Evolutionary conservation across 2,888 invertebrate genomes (phyloP).

Genomic region (Ornithoptera priamus): DNA sequence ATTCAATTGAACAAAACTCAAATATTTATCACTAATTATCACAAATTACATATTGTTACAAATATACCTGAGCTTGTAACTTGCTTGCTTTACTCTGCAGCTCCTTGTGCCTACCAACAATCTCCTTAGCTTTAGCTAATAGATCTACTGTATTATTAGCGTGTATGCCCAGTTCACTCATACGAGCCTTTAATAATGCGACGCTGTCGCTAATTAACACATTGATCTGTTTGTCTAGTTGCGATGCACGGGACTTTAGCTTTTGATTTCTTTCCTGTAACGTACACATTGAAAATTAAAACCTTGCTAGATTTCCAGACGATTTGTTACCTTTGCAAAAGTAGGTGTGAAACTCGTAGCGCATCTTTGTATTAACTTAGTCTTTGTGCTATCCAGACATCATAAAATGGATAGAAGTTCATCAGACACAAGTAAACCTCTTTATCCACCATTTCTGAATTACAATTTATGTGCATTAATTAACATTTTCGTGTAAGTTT

Average conservation of each 20-base stretch:
- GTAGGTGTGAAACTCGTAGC: constrained; percentile 21
- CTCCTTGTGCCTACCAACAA: constrained; percentile 95
- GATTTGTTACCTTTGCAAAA: constrained; percentile 24
- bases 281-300: constrained; percentile 25
- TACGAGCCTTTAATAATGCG: constrained; percentile 90
- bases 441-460: constrained; percentile 27
- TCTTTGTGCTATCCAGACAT: constrained; percentile 15
- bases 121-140: constrained; percentile 92
- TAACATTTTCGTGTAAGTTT: constrained; percentile 7
- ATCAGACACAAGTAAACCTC: constrained; percentile 18
- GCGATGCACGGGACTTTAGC: constrained; percentile 90
- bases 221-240: constrained; percentile 95
- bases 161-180: constrained; percentile 95
- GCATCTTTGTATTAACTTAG: constrained; percentile 15
- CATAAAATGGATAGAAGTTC: constrained; percentile 18
- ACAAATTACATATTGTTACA: constrained; percentile 35
- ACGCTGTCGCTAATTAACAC: constrained; percentile 96
- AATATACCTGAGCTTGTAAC: constrained; percentile 88
- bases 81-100: constrained; percentile 93
- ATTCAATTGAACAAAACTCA: not conserved
- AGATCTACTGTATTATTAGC: constrained; percentile 92
- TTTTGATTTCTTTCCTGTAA: constrained; percentile 88
- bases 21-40: not conserved
- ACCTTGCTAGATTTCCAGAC: not conserved
- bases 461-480: constrained; percentile 17